These are phyloP conservation scores for Heliconius hewitsoni DNA, from an alignment of 1,140 invertebrate species.

Conservation along the genomic window DNA sequence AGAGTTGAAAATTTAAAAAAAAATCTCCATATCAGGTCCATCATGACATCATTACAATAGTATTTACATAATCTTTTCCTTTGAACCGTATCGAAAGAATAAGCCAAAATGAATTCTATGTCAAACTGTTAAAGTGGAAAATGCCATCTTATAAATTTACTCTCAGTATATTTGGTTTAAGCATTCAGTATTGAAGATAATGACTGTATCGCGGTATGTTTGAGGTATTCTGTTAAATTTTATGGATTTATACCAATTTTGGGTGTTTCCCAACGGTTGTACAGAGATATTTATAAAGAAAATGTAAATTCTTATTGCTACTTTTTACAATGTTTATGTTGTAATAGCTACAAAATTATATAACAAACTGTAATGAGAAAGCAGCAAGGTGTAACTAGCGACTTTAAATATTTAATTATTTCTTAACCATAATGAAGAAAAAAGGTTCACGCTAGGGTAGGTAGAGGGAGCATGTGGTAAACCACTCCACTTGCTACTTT, in stretches of 20 bases:
- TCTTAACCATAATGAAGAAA: too few species aligned
- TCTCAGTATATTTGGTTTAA: constrained; percentile 23
- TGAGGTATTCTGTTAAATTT: constrained; percentile 18
- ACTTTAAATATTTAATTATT: too few species aligned
- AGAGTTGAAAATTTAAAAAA: not conserved
- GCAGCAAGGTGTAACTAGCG: too few species aligned
- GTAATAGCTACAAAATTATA: too few species aligned
- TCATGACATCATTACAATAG: constrained; percentile 19
- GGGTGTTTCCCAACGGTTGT: constrained; percentile 14
- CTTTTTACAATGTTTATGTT: too few species aligned
- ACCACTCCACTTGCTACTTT: too few species aligned
- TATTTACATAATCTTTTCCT: constrained; percentile 28
- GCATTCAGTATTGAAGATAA: constrained; percentile 25
- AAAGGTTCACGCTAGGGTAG: too few species aligned
- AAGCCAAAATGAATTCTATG: constrained; percentile 1
- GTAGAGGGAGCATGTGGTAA: too few species aligned
- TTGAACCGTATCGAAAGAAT: not conserved
- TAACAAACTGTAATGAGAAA: too few species aligned
- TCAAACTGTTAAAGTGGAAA: not conserved
- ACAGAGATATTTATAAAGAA: not conserved
- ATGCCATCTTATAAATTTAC: not conserved
- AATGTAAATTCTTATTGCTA: too few species aligned
- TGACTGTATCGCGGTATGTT: constrained; percentile 20
- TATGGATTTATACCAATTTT: constrained; percentile 21
- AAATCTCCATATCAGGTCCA: constrained; percentile 1